These are phyloP conservation scores for Apolygus lucorum DNA, from an alignment of 1,140 invertebrate species.

Conservation along the genomic window DNA sequence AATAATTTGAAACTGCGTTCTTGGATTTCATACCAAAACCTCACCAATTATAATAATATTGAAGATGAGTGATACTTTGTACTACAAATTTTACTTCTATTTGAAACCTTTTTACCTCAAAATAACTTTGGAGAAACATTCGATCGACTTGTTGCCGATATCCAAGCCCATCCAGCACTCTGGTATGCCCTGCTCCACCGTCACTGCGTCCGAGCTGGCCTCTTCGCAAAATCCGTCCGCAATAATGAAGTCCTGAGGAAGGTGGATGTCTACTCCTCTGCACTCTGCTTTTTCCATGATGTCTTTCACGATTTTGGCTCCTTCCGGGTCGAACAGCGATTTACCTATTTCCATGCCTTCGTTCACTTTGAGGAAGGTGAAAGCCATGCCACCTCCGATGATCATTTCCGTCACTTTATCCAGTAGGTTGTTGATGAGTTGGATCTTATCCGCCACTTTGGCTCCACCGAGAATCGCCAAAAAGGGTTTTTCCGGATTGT, in stretches of 20 bases:
- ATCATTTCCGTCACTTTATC: constrained; percentile 99
- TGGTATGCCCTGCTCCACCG: constrained; percentile 77
- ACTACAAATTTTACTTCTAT: not conserved
- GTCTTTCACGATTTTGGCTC: constrained; percentile 86
- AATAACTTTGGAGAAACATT: constrained; percentile 70
- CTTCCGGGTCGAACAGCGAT: constrained; percentile 89
- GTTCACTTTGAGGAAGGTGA: constrained; percentile 92
- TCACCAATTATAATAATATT: not conserved
- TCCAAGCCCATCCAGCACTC: constrained; percentile 91
- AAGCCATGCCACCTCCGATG: constrained; percentile 99
- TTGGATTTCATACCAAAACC: too few relatives aligned
- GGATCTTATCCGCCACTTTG: constrained; percentile 99
- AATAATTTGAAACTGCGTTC: too few relatives aligned
- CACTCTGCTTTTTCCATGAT: constrained; percentile 85
- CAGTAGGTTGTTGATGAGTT: constrained; percentile 94
- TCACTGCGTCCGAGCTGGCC: constrained; percentile 67
- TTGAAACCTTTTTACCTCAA: constrained; percentile 45
- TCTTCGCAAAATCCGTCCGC: constrained; percentile 94
- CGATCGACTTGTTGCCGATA: constrained; percentile 76
- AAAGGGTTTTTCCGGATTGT: constrained; percentile 91
- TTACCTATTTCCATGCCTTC: constrained; percentile 90
- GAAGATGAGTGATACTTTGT: too few relatives aligned
- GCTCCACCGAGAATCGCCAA: constrained; percentile 96
- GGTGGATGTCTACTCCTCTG: constrained; percentile 89
- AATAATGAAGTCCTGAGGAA: constrained; percentile 93